phyloP scores from a whole-genome alignment of 2,888 invertebrate species.

The Synergus laeviventris region DNA sequence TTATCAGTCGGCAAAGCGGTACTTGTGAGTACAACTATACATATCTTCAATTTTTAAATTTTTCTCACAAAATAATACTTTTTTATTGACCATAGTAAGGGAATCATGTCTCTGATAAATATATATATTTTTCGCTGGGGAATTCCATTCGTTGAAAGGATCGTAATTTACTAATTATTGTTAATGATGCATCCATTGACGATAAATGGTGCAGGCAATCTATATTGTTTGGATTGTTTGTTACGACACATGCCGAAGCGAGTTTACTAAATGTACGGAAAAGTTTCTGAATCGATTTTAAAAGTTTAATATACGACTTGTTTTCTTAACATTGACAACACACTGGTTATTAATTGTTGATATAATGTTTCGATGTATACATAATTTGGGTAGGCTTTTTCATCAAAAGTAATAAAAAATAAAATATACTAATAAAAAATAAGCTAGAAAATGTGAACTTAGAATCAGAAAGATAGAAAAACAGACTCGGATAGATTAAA shows the following conservation, averaged over 20 bases:
- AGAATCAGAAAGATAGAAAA: no score
- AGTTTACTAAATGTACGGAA: neutral
- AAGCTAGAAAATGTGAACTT: no score
- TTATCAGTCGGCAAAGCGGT: neutral
- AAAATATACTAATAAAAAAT: no score
- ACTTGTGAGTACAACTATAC: neutral
- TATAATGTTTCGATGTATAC: no score
- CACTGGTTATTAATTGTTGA: no score
- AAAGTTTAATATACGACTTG: neutral
- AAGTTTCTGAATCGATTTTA: neutral
- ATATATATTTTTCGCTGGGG: neutral
- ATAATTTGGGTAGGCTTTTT: no score
- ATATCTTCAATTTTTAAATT: neutral
- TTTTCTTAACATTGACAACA: no score
- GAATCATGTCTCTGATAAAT: neutral
- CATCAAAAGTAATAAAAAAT: no score
- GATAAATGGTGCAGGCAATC: neutral
- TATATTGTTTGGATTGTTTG: neutral
- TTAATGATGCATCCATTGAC: constrained; percentile 4
- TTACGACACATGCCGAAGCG: neutral
- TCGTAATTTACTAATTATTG: constrained; percentile 14
- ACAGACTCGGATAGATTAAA: no score
- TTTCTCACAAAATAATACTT: no score
- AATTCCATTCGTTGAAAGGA: constrained; percentile 12
- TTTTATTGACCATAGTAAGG: neutral